phyloP scores from a whole-genome alignment of 2,888 invertebrate genomes.

The Strigamia transsilvanica region DNA sequence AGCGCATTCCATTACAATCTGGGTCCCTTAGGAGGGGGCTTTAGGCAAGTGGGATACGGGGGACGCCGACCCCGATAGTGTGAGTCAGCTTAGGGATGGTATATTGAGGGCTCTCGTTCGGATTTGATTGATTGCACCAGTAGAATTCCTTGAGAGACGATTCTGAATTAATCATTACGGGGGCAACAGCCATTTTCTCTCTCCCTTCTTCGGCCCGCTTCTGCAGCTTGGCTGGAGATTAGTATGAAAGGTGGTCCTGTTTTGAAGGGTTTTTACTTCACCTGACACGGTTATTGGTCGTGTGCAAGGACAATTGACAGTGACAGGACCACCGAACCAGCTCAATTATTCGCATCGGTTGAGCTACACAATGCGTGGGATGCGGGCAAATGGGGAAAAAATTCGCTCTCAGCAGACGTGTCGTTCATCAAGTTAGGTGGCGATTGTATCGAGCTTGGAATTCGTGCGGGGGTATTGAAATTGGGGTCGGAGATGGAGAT shows the following conservation, averaged over 20 bases:
- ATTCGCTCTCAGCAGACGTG: neutral
- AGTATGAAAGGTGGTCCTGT: neutral
- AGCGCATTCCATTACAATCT: conserved; percentile 50
- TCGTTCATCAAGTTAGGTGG: conserved; percentile 4
- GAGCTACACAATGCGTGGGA: neutral
- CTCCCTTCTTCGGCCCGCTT: neutral
- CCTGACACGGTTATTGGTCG: neutral
- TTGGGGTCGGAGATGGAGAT: neutral
- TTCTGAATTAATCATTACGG: conserved; percentile 39
- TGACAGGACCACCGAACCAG: conserved; percentile 17
- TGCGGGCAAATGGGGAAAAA: neutral
- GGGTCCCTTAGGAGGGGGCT: conserved; percentile 38
- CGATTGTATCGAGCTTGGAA: conserved; percentile 14
- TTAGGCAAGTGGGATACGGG: conserved; percentile 36
- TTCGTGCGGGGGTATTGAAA: neutral
- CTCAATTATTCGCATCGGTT: conserved; percentile 1
- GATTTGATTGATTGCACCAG: conserved; percentile 30
- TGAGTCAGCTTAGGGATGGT: conserved; percentile 46
- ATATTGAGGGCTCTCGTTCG: conserved; percentile 38
- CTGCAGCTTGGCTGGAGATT: neutral
- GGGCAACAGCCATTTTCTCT: neutral
- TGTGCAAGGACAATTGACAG: conserved; percentile 1
- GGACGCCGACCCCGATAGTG: conserved; percentile 9
- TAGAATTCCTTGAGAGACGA: conserved; percentile 11
- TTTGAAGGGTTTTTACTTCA: neutral